A percentile compares a stretch with the other conserved stretches of the same genome.
Evolutionary conservation across 1,140 invertebrate genomes (phyloP).

Genomic region (Agrilus planipennis): DNA sequence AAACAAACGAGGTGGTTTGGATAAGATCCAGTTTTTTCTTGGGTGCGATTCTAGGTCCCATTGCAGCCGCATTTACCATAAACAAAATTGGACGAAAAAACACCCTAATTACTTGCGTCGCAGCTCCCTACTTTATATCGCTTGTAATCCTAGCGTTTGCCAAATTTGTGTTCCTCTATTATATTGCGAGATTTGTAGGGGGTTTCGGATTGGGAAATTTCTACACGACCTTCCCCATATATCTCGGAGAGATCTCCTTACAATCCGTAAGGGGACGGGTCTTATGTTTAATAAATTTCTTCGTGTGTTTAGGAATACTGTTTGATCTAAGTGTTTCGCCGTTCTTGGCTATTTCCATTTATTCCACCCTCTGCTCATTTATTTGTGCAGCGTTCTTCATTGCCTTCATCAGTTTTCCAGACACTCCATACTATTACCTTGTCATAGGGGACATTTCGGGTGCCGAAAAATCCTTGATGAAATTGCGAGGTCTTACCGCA

Average conservation of each 20-base stretch:
- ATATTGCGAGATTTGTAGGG: slow-evolving; percentile 39
- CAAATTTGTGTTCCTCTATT: slow-evolving; percentile 38
- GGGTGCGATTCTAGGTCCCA: slow-evolving; percentile 52
- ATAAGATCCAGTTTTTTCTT: slow-evolving; percentile 67
- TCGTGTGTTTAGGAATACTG: slow-evolving; percentile 18
- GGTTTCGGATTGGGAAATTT: slow-evolving; percentile 56
- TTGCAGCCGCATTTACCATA: neutral
- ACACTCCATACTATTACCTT: slow-evolving; percentile 63
- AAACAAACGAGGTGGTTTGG: slow-evolving; percentile 52
- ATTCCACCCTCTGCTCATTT: neutral
- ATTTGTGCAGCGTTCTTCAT: no score
- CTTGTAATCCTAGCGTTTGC: slow-evolving; percentile 52
- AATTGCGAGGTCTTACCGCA: slow-evolving; percentile 42
- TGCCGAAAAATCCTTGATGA: slow-evolving; percentile 48
- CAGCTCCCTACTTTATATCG: slow-evolving; percentile 46
- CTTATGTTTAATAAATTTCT: slow-evolving; percentile 15
- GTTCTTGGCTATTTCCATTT: neutral
- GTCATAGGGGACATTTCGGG: slow-evolving; percentile 43
- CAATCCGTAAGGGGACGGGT: slow-evolving; percentile 48
- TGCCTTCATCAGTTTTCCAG: slow-evolving; percentile 30
- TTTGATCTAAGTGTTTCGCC: slow-evolving; percentile 15
- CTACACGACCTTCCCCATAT: slow-evolving; percentile 51
- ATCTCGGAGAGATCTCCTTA: slow-evolving; percentile 54
- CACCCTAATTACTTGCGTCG: neutral
- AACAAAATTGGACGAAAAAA: slow-evolving; percentile 6